A percentile compares a stretch with the other conserved stretches of the same genome.
Conservation (phyloP, 2,888 invertebrate species). For the Stomorhina lunata region DNA sequence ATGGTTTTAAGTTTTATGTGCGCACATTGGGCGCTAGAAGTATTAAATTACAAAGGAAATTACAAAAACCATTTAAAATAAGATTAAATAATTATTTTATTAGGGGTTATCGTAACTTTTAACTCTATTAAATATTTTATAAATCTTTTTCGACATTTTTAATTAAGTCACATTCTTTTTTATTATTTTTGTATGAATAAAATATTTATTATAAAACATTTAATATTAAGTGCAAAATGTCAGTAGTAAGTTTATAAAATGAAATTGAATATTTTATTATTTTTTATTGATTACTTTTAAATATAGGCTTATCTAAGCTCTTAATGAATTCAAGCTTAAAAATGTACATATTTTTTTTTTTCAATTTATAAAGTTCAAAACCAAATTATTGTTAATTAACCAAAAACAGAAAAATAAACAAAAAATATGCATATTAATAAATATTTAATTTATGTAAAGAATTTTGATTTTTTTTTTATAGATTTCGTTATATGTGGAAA, state of each 20-base stretch:
- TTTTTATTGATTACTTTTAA: background rate
- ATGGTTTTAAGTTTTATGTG: no score
- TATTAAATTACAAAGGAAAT: no score
- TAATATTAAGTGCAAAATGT: background rate
- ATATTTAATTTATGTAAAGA: background rate
- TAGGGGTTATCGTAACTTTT: no score
- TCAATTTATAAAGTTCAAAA: slow-evolving; percentile 32
- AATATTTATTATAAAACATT: background rate
- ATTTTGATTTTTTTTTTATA: background rate
- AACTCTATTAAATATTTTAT: no score
- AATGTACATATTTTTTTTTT: background rate
- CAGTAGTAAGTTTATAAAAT: background rate
- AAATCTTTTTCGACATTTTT: no score
- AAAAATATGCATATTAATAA: background rate
- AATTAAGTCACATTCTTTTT: no score
- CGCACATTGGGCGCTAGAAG: no score
- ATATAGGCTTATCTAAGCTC: background rate
- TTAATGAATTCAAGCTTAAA: background rate
- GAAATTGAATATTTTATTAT: background rate
- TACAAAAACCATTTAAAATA: no score
- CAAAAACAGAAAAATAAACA: slow-evolving; percentile 59
- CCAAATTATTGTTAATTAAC: slow-evolving; percentile 71
- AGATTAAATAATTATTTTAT: no score
- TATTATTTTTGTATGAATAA: no score
- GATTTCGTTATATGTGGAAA: no score